Evolutionary conservation across 23 tunicate genomes (phyloP).

Genomic region (Oikopleura dioica): DNA sequence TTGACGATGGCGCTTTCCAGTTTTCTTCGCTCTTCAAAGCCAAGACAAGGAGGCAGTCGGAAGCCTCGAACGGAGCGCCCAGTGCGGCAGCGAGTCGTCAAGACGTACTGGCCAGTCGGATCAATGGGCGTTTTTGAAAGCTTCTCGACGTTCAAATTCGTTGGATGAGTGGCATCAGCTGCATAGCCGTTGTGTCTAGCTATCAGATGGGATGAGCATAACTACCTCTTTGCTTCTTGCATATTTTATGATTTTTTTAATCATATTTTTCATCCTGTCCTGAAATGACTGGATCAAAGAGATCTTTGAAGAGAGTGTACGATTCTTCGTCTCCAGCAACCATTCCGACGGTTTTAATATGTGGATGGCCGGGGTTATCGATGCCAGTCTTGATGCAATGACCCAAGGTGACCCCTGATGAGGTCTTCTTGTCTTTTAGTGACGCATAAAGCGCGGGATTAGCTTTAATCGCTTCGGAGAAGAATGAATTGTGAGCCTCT

Average conservation of each 20-base stretch:
- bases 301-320: conserved; percentile 56
- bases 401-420: conserved; percentile 19
- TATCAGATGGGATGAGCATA: no score
- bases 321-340: conserved; percentile 97
- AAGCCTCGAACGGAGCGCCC: conserved; percentile 60
- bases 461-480: background rate
- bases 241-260: no score
- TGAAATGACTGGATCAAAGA: conserved; percentile 65
- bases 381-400: conserved; percentile 80
- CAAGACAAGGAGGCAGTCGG: conserved; percentile 54
- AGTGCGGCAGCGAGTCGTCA: conserved; percentile 50
- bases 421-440: background rate
- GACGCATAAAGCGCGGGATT: background rate
- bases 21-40: conserved; percentile 31
- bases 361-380: conserved; percentile 83
- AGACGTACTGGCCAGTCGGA: conserved; percentile 32
- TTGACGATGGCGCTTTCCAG: conserved; percentile 31
- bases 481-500: background rate
- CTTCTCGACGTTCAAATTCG: conserved; percentile 32
- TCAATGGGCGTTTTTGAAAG: conserved; percentile 43
- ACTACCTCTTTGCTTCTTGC: no score
- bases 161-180: conserved; percentile 32
- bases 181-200: conserved; percentile 65
- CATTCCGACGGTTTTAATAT: conserved; percentile 54
- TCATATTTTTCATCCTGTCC: no score